Percentiles rank a stretch among this genome's conserved stretches.
Conservation (phyloP, 2,113 vertebrate genomes). For the Onychostoma macrolepis region DNA sequence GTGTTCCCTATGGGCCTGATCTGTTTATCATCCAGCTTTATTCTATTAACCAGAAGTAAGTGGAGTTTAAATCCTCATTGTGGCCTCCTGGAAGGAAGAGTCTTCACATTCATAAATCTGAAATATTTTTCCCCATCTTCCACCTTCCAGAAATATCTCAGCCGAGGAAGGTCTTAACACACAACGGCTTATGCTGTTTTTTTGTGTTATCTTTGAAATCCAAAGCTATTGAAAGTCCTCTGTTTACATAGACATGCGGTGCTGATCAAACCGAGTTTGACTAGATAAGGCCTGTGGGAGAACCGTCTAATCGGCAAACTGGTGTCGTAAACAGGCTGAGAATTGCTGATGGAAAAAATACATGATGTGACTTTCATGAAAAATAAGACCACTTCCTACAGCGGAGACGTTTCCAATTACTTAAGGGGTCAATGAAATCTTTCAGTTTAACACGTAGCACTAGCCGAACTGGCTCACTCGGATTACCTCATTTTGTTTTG, state of each 20-base stretch:
- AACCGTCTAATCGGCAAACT: slow-evolving; percentile 29
- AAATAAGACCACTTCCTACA: slow-evolving; percentile 54
- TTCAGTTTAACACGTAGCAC: slow-evolving; percentile 44
- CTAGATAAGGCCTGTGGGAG: slow-evolving; percentile 46
- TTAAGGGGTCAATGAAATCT: slow-evolving; percentile 45
- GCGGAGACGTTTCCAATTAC: slow-evolving; percentile 48
- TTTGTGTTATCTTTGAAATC: slow-evolving; percentile 39
- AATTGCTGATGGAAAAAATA: slow-evolving; percentile 58
- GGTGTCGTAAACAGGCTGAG: slow-evolving; percentile 45
- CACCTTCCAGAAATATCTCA: slow-evolving; percentile 35
- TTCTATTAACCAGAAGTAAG: not conserved
- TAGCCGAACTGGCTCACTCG: slow-evolving; percentile 28
- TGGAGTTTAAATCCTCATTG: not conserved
- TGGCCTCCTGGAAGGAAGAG: not conserved
- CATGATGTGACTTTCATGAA: slow-evolving; percentile 45
- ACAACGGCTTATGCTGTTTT: slow-evolving; percentile 29
- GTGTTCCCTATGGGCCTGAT: not conserved
- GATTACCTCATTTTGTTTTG: slow-evolving; percentile 46
- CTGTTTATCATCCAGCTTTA: not conserved
- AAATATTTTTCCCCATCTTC: slow-evolving; percentile 6
- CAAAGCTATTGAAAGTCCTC: slow-evolving; percentile 43
- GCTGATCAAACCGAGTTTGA: slow-evolving; percentile 41
- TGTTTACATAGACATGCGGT: slow-evolving; percentile 51
- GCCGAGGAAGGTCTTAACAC: slow-evolving; percentile 27
- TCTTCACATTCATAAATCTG: slow-evolving; percentile 14